Conservation (phyloP, 1,140 invertebrate species). For the Atopsyche davidsoni region DNA sequence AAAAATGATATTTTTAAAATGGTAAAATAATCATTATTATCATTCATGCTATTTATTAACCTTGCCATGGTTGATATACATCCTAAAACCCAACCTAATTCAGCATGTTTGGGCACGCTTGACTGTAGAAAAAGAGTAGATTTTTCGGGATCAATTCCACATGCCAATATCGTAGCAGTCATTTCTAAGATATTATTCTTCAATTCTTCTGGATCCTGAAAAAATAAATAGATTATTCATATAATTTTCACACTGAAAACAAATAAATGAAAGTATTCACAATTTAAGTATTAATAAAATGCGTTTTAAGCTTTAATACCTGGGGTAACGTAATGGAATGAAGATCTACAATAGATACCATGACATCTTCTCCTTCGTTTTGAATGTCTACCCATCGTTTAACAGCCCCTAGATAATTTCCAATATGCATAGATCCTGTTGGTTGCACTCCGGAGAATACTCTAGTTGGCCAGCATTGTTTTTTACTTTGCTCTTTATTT, state of each 20-base stretch:
- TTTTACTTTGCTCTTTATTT: no score
- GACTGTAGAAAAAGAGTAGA: conserved; percentile 89
- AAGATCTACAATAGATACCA: conserved; percentile 88
- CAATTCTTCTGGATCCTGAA: conserved; percentile 61
- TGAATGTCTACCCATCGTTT: conserved; percentile 82
- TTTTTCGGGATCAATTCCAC: conserved; percentile 81
- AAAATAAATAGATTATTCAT: conserved; percentile 20
- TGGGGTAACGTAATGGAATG: conserved; percentile 89
- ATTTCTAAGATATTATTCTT: conserved; percentile 68
- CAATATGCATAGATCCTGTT: conserved; percentile 88
- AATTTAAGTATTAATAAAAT: background rate
- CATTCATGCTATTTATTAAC: conserved; percentile 27
- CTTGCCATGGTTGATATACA: conserved; percentile 78
- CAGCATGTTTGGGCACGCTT: conserved; percentile 71
- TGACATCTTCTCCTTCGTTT: conserved; percentile 61
- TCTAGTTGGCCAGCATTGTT: conserved; percentile 43
- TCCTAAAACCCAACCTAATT: conserved; percentile 85
- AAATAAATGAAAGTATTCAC: background rate
- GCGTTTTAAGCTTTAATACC: conserved; percentile 39
- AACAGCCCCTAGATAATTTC: conserved; percentile 95
- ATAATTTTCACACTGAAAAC: background rate
- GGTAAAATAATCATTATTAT: no score
- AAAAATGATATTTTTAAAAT: no score
- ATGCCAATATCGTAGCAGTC: conserved; percentile 81
- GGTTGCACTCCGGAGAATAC: conserved; percentile 95